phyloP scores from a whole-genome alignment of 2,888 invertebrate genomes.

The Capitulum mitella region DNA sequence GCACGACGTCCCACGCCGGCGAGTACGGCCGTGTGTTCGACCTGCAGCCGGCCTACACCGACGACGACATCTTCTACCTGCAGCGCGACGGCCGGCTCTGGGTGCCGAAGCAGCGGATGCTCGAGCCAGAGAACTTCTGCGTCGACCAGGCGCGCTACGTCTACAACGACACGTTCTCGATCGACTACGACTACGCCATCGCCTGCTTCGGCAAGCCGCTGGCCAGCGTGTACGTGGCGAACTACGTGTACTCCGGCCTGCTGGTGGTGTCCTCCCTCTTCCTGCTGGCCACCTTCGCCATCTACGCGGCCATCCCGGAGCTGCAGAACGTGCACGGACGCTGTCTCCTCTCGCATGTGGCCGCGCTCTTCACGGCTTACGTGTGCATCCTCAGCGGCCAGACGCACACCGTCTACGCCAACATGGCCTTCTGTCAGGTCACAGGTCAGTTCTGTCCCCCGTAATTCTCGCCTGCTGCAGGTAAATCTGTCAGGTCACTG shows the following conservation, averaged over 20 bases:
- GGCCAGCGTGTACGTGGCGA: slow-evolving; percentile 37
- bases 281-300: slow-evolving; percentile 36
- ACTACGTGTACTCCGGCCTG: slow-evolving; percentile 31
- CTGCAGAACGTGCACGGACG: slow-evolving; percentile 38
- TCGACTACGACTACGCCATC: slow-evolving; percentile 47
- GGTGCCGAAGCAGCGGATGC: slow-evolving; percentile 43
- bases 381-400: slow-evolving; percentile 36
- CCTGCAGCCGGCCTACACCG: slow-evolving; percentile 49
- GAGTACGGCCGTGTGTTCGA: slow-evolving; percentile 43
- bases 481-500: neutral
- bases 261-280: slow-evolving; percentile 52
- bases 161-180: slow-evolving; percentile 30
- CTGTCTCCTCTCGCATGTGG: slow-evolving; percentile 33
- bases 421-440: slow-evolving; percentile 37
- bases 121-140: slow-evolving; percentile 45
- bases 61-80: slow-evolving; percentile 53
- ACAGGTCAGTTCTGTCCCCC: too few relatives aligned
- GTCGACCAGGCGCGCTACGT: slow-evolving; percentile 43
- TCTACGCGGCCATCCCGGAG: slow-evolving; percentile 38
- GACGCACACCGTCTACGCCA: slow-evolving; percentile 31
- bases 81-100: slow-evolving; percentile 54
- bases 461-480: too few relatives aligned
- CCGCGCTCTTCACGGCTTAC: slow-evolving; percentile 34
- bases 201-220: slow-evolving; percentile 46
- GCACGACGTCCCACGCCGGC: neutral